Evolutionary conservation across 2,888 invertebrate species (phyloP), one percentile per base, ranked within the genome.

Genomic region (Sinopyrophorus schimmeli): DNA sequence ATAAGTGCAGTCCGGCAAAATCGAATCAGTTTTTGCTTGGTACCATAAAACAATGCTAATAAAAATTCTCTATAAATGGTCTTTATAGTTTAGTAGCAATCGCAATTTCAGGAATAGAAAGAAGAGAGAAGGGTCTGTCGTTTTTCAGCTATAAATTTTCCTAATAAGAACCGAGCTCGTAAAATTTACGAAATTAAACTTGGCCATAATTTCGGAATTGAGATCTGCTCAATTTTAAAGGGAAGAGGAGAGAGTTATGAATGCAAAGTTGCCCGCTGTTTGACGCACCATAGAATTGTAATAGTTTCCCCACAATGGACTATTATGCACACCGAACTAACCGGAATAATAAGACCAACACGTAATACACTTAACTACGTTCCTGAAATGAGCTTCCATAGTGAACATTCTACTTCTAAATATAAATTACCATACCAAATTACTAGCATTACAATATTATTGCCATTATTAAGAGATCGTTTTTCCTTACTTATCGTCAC

Each of bases 251-350:
- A n/a, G 18, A 18, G 18, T 32, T 32, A 20, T 32, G 31, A 32
- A 32, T 32, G 11, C 10, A 6, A 7, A 32, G 11, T 20, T 30
- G 14, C 15, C 11, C 20, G 9, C 16, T 32, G 20, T 20, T 32
- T 32, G 32, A 32, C 32, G 16, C 15, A 12, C 18, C 35, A 34
- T 43, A 16, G 43, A 34, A 43, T 43, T 24, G 53, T 59, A 54
- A 55, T 57, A 57, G 50, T 47, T 52, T 47, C 31, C 39, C 52
- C 52, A 59, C 59, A 59, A 59, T 57, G 47, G 53, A 42, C 57
- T 47, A 58, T 56, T 58, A 55, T 58, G 51, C 50, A 14, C 16
- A 12, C 34, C 34, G 34, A 42, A 42, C 26, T 42, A 42, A 34
- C 42, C 34, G 43, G 43, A 43, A 43, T 43, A 34, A 34, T 43